phyloP scores from a whole-genome alignment of 2,888 invertebrate species.

The Dorcus parallelipipedus region DNA sequence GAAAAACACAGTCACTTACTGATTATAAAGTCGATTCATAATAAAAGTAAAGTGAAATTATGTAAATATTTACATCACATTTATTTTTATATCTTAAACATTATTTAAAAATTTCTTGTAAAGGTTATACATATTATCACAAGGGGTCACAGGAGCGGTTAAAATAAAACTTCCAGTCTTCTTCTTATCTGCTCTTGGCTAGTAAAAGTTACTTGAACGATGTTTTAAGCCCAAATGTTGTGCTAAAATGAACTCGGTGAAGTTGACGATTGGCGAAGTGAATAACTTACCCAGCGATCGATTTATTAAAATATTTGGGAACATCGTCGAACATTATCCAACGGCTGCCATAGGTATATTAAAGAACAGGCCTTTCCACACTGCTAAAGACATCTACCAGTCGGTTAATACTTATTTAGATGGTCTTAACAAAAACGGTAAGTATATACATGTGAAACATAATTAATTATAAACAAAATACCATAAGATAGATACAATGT shows the following conservation, averaged over 20 bases:
- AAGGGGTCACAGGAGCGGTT: too few relatives aligned
- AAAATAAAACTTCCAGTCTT: too few relatives aligned
- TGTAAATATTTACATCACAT: not conserved
- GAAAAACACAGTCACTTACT: too few relatives aligned
- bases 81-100: not conserved
- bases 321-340: constrained; percentile 61
- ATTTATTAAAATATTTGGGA: constrained; percentile 58
- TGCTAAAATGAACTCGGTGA: constrained; percentile 17
- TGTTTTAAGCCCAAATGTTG: too few relatives aligned
- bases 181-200: too few relatives aligned
- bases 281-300: constrained; percentile 54
- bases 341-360: constrained; percentile 54
- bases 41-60: not conserved
- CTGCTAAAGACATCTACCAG: constrained; percentile 49
- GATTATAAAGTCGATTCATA: too few relatives aligned
- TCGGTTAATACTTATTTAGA: constrained; percentile 58
- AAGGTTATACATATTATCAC: too few relatives aligned
- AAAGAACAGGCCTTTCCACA: constrained; percentile 54
- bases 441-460: constrained; percentile 21
- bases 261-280: constrained; percentile 51
- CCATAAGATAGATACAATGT: too few relatives aligned
- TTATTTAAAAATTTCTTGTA: too few relatives aligned
- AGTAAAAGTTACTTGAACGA: too few relatives aligned
- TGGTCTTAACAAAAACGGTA: constrained; percentile 52
- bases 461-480: too few relatives aligned